Conservation (phyloP, 2,888 invertebrate genomes). For the Apotomis turbidana region DNA sequence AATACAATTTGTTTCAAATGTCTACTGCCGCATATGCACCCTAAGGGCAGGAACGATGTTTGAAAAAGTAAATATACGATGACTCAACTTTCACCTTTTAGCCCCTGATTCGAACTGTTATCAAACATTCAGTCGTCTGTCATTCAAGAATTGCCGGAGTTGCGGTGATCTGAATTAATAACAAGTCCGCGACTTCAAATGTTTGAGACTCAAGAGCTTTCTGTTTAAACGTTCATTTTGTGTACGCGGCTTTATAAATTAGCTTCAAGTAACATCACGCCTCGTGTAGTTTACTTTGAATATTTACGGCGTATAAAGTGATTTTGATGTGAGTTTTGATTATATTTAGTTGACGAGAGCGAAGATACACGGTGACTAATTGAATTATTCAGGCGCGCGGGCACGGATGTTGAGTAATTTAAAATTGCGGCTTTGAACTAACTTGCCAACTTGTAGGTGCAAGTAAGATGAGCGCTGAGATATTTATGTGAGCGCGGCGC, state of each 20-base stretch:
- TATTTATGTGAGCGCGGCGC: constrained; percentile 45
- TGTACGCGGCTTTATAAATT: constrained; percentile 2
- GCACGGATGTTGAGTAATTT: constrained; percentile 57
- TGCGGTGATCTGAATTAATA: constrained; percentile 29
- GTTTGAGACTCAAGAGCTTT: not conserved
- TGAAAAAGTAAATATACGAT: no score
- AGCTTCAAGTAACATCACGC: constrained; percentile 23
- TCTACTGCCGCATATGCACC: no score
- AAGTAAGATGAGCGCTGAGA: constrained; percentile 50
- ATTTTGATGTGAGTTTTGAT: constrained; percentile 64
- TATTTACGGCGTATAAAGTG: constrained; percentile 51
- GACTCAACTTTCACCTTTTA: constrained; percentile 3
- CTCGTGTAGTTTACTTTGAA: constrained; percentile 29
- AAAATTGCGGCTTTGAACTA: constrained; percentile 61
- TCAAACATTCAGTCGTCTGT: constrained; percentile 36
- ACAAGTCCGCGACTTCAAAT: constrained; percentile 23
- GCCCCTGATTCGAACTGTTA: constrained; percentile 20
- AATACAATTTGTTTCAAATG: no score
- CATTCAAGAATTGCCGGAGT: constrained; percentile 18
- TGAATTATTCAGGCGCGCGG: constrained; percentile 65
- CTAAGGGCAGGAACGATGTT: no score
- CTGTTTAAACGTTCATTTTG: constrained; percentile 16
- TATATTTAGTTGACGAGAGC: constrained; percentile 64
- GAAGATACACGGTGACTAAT: constrained; percentile 50
- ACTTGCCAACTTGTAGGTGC: constrained; percentile 56